These are phyloP conservation scores for Lindbergichthys nudifrons DNA, from an alignment of 2,797 vertebrate species.

Conservation along the genomic window DNA sequence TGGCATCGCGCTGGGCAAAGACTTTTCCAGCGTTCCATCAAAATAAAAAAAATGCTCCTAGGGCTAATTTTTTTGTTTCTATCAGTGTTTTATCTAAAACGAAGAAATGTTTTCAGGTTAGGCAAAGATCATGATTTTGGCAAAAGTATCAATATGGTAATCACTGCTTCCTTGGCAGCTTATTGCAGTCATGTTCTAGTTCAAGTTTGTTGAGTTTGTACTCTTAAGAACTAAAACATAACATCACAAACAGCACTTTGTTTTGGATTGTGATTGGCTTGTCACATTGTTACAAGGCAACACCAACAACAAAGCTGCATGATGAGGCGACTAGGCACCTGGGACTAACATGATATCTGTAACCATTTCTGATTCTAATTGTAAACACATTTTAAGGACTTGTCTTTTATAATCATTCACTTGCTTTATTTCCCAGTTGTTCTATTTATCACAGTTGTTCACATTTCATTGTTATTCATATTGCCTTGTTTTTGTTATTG, in stretches of 20 bases:
- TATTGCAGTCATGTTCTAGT: not conserved
- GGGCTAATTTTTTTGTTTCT: too few species aligned
- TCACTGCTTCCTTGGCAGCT: not conserved
- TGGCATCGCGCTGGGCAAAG: too few species aligned
- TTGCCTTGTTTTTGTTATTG: constrained; percentile 27
- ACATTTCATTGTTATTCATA: constrained; percentile 23
- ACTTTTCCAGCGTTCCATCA: too few species aligned
- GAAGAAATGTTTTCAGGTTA: not conserved
- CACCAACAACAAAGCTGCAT: not conserved
- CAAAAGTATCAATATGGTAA: not conserved
- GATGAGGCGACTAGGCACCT: not conserved
- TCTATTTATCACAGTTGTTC: not conserved
- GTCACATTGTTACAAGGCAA: not conserved
- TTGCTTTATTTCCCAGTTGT: not conserved
- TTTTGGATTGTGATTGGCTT: not conserved
- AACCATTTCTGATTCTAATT: not conserved
- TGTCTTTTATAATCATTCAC: not conserved
- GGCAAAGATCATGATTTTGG: not conserved
- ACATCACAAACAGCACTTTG: not conserved
- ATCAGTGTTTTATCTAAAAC: too few species aligned
- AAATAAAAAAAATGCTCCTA: too few species aligned
- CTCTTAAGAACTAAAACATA: not conserved
- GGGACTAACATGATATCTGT: not conserved
- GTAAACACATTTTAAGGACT: constrained; percentile 1
- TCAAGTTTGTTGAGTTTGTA: too few species aligned